Percentiles rank a stretch among this genome's conserved stretches.
Evolutionary conservation across 1,140 invertebrate species (phyloP).

Genomic region (Gyrodactylus bullatarudis): DNA sequence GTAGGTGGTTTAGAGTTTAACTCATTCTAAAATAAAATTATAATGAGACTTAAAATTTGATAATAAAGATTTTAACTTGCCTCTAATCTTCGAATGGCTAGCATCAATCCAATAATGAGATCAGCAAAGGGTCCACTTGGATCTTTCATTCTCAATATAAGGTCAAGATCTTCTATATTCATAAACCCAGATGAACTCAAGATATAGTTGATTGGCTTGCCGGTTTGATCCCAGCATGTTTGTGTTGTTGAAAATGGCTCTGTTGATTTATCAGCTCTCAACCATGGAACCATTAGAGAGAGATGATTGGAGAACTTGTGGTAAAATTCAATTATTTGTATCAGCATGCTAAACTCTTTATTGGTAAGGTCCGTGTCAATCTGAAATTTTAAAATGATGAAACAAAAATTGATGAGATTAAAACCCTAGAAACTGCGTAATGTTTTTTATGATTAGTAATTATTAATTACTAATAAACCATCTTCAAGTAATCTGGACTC

Average conservation of each 20-base stretch:
- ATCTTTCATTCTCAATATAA: background rate
- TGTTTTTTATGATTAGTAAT: too few species aligned
- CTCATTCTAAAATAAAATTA: background rate
- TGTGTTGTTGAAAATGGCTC: background rate
- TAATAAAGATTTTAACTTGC: background rate
- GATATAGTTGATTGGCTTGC: background rate
- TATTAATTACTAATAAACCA: too few species aligned
- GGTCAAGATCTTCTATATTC: background rate
- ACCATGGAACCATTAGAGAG: background rate
- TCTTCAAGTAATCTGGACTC: too few species aligned
- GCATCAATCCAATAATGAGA: background rate
- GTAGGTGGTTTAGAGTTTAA: background rate
- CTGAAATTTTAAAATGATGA: too few species aligned
- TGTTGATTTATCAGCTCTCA: too few species aligned
- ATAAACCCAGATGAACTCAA: background rate
- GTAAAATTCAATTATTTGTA: background rate
- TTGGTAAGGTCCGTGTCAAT: background rate
- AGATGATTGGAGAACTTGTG: background rate
- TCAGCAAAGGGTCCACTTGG: background rate
- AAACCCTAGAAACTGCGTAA: too few species aligned
- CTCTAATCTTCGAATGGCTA: background rate
- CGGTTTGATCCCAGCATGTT: background rate
- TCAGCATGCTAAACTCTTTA: background rate
- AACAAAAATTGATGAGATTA: too few species aligned
- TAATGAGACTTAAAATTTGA: background rate